These are phyloP conservation scores for Idaea straminata DNA, from an alignment of 2,888 invertebrate species.

Conservation along the genomic window DNA sequence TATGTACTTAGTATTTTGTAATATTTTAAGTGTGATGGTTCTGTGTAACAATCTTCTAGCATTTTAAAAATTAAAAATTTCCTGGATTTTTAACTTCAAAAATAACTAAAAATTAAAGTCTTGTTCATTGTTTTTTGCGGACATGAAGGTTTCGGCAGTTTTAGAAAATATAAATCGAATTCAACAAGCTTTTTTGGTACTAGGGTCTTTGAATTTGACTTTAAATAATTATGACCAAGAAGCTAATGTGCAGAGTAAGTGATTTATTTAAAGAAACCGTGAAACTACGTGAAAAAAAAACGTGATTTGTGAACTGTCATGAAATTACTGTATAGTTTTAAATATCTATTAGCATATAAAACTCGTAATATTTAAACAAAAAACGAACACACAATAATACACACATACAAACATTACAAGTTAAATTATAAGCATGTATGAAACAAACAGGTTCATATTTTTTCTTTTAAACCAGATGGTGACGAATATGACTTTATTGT, in stretches of 20 bases:
- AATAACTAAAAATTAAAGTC: not conserved
- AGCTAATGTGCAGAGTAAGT: not conserved
- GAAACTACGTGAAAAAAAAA: too few species aligned
- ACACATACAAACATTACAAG: too few species aligned
- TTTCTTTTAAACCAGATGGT: constrained; percentile 23
- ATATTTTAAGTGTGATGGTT: too few species aligned
- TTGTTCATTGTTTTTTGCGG: not conserved
- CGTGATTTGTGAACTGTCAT: too few species aligned
- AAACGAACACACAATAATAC: too few species aligned
- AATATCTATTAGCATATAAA: too few species aligned
- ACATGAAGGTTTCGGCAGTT: not conserved
- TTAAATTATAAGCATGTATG: too few species aligned
- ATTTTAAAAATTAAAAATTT: not conserved
- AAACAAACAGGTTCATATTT: not conserved
- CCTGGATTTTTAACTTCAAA: not conserved
- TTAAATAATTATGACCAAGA: not conserved
- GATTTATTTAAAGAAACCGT: not conserved
- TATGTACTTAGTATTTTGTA: too few species aligned
- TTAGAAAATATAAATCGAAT: not conserved
- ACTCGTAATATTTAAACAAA: too few species aligned
- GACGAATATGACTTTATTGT: constrained; percentile 35
- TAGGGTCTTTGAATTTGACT: constrained; percentile 54
- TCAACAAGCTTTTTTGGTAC: constrained; percentile 58
- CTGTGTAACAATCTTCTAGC: too few species aligned
- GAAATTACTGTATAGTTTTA: too few species aligned